Percentiles rank a stretch among this genome's conserved stretches.
phyloP scores from a whole-genome alignment of 2,113 vertebrate species.

The Mesocricetus auratus region DNA sequence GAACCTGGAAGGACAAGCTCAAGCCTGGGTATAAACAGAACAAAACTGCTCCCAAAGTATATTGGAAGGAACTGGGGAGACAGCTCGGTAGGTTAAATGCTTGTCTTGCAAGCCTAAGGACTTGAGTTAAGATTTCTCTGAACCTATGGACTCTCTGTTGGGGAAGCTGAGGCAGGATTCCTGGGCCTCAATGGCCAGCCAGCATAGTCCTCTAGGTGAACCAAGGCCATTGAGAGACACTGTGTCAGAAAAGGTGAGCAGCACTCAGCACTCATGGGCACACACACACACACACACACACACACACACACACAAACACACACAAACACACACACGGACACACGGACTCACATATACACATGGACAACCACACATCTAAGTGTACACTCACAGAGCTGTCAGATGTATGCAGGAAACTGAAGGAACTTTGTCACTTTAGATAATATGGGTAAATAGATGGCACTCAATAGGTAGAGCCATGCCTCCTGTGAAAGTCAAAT shows the following conservation, averaged over 20 bases:
- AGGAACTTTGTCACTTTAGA: not conserved
- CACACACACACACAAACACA: accelerated
- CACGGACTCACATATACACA: not conserved
- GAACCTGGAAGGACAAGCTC: not conserved
- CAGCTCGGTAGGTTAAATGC: not conserved
- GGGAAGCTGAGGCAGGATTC: not conserved
- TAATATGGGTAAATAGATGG: not conserved
- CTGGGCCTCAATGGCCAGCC: not conserved
- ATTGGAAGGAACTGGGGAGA: not conserved
- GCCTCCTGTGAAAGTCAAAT: not conserved
- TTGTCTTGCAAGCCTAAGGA: not conserved
- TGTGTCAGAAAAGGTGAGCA: not conserved
- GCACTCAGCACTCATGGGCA: not conserved
- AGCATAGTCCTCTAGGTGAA: not conserved
- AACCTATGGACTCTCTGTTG: not conserved
- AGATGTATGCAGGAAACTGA: not conserved
- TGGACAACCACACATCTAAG: not conserved
- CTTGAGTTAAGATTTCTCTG: not conserved
- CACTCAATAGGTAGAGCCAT: not conserved
- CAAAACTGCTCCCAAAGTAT: not conserved
- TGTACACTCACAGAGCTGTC: not conserved
- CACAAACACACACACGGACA: not conserved
- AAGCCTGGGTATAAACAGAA: not conserved
- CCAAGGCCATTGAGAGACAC: not conserved
- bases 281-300: not conserved